Evolutionary conservation across 2,113 vertebrate genomes (phyloP).

Genomic region (Python bivittatus): DNA sequence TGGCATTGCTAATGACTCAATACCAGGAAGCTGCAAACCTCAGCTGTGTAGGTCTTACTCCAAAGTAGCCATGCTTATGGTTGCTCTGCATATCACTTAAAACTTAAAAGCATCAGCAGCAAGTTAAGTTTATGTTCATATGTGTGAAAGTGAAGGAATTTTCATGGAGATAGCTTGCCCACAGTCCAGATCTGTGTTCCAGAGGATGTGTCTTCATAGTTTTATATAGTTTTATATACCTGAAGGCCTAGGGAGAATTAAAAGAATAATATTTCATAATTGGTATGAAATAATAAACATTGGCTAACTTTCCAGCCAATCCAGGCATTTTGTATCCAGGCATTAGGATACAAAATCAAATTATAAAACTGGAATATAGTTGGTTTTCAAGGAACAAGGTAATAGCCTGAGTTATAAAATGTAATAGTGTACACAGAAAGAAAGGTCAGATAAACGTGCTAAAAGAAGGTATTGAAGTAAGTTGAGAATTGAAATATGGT

Average conservation of each 20-base stretch:
- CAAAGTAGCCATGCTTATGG: not conserved
- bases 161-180: not conserved
- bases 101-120: not conserved
- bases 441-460: not conserved
- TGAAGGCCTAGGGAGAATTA: not conserved
- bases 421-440: not conserved
- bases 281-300: not conserved
- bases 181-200: not conserved
- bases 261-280: not conserved
- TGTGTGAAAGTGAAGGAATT: not conserved
- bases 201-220: not conserved
- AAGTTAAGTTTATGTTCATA: not conserved
- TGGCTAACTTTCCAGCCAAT: not conserved
- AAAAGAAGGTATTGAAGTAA: not conserved
- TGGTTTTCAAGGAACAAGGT: not conserved
- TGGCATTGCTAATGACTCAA: not conserved
- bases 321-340: too few relatives aligned
- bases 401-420: not conserved
- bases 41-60: not conserved
- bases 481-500: not conserved
- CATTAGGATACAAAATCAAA: not conserved
- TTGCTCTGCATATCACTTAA: not conserved
- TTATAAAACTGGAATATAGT: not conserved
- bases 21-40: not conserved
- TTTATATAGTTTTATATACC: not conserved